Conservation (phyloP, 2,888 invertebrate genomes). For the Tyria jacobaeae region DNA sequence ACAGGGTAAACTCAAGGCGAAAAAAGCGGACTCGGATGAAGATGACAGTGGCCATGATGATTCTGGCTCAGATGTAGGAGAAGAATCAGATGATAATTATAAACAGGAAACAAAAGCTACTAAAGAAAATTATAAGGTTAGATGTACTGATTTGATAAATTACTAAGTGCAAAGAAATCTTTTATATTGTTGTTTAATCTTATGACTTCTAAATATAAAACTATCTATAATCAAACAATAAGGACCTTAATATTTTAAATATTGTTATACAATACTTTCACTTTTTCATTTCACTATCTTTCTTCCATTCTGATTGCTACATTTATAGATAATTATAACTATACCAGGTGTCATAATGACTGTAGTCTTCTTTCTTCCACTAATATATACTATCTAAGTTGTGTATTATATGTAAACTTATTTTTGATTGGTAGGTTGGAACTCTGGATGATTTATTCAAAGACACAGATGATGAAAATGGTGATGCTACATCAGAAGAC, state of each 20-base stretch:
- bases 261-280: too few species aligned
- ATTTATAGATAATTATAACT: too few species aligned
- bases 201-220: too few species aligned
- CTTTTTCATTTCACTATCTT: too few species aligned
- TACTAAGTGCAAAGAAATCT: not conserved
- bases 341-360: too few species aligned
- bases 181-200: too few species aligned
- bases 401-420: not conserved
- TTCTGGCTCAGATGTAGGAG: constrained; percentile 59
- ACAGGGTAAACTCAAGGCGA: constrained; percentile 67
- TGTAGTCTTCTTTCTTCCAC: too few species aligned
- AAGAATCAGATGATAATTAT: constrained; percentile 56
- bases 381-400: too few species aligned
- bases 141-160: not conserved
- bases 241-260: too few species aligned
- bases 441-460: constrained; percentile 85
- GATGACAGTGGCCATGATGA: constrained; percentile 61
- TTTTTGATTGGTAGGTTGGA: constrained; percentile 69
- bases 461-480: constrained; percentile 78
- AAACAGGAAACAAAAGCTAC: constrained; percentile 56
- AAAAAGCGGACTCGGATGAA: constrained; percentile 53
- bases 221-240: too few species aligned
- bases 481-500: constrained; percentile 67
- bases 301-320: too few species aligned
- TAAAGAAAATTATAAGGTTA: constrained; percentile 77